These are phyloP conservation scores for Neoniphon sammara DNA, from an alignment of 2,797 vertebrate genomes.

Conservation along the genomic window DNA sequence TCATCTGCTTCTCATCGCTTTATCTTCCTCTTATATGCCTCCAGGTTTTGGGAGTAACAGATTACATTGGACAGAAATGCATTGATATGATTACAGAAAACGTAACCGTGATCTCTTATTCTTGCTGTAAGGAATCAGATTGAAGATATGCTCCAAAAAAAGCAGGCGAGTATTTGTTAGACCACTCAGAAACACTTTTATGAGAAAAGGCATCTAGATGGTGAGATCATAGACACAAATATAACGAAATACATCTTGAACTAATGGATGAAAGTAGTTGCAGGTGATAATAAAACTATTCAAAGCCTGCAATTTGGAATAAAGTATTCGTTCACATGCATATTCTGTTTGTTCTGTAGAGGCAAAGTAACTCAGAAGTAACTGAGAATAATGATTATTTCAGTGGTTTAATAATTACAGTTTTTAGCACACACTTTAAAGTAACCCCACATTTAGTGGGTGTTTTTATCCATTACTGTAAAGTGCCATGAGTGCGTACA, in stretches of 20 bases:
- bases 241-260: conserved; percentile 53
- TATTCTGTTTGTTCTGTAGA: conserved; percentile 5
- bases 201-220: conserved; percentile 2
- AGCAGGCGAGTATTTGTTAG: not conserved
- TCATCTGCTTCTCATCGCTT: conserved; percentile 55
- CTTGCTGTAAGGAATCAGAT: not conserved
- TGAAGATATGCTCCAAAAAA: conserved; percentile 8
- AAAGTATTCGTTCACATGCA: conserved; percentile 10
- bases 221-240: not conserved
- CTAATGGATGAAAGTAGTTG: conserved; percentile 36
- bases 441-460: not conserved
- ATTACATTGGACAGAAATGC: conserved; percentile 10
- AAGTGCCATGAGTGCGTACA: not conserved
- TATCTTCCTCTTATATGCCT: conserved; percentile 38
- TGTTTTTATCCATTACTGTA: not conserved
- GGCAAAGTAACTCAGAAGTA: conserved; percentile 6
- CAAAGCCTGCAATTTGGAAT: not conserved
- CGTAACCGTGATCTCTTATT: not conserved
- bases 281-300: conserved; percentile 46
- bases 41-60: conserved; percentile 23
- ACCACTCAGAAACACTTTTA: conserved; percentile 3
- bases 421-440: conserved; percentile 7
- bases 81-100: conserved; percentile 21
- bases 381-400: not conserved
- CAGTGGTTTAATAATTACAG: not conserved